phyloP scores from a whole-genome alignment of 2,113 vertebrate species.

The Zosterops japonicus region DNA sequence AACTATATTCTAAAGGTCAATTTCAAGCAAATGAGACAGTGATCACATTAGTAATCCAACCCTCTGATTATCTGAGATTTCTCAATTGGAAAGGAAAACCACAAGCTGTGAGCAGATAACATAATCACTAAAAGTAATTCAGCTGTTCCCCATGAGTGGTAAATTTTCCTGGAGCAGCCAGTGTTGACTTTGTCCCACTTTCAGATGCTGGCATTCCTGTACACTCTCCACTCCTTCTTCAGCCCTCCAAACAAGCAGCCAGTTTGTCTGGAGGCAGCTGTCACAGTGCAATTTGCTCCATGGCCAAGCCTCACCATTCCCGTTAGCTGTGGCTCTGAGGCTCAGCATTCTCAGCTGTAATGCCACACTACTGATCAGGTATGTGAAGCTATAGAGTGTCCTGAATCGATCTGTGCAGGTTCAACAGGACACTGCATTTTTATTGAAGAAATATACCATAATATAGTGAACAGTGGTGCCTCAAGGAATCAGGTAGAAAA shows the following conservation, averaged over 20 bases:
- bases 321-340: not conserved
- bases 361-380: not conserved
- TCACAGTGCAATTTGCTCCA: rapidly evolving
- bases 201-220: not conserved
- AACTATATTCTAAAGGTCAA: not conserved
- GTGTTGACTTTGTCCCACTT: not conserved
- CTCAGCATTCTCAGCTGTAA: not conserved
- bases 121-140: not conserved
- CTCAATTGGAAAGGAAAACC: not conserved
- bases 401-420: not conserved
- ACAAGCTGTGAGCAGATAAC: not conserved
- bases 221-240: not conserved
- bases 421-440: not conserved
- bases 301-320: not conserved
- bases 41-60: not conserved
- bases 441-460: not conserved
- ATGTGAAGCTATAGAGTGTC: not conserved
- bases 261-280: not conserved
- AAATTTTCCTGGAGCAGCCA: not conserved
- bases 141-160: not conserved
- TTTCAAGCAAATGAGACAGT: not conserved
- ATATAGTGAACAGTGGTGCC: not conserved
- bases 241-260: not conserved
- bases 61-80: not conserved
- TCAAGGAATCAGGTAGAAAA: not conserved